phyloP scores from a whole-genome alignment of 1,140 invertebrate species.

The Drosophila carrolli region DNA sequence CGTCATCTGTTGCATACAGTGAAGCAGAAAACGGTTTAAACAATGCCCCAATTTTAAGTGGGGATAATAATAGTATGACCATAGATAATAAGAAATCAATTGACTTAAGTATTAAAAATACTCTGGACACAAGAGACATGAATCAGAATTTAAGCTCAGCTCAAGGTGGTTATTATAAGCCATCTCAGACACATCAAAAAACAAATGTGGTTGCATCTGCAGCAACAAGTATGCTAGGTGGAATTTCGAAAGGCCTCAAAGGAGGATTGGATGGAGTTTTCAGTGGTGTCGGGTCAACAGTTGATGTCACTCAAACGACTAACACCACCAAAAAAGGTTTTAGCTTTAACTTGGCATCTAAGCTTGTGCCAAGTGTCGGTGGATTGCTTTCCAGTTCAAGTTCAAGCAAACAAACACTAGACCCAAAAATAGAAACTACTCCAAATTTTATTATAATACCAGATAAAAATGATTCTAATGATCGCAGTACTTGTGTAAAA shows the following conservation, averaged over 20 bases:
- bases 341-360: constrained; percentile 72
- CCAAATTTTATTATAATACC: constrained; percentile 3
- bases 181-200: constrained; percentile 30
- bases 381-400: constrained; percentile 50
- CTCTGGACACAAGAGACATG: constrained; percentile 5
- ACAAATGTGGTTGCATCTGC: constrained; percentile 38
- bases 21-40: constrained; percentile 15
- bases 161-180: constrained; percentile 52
- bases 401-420: constrained; percentile 12
- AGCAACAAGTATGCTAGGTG: constrained; percentile 63
- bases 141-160: constrained; percentile 13
- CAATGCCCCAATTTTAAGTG: constrained; percentile 6
- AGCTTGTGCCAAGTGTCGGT: constrained; percentile 71
- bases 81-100: not conserved
- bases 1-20: constrained; percentile 44
- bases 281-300: constrained; percentile 50
- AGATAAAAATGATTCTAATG: not conserved
- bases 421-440: constrained; percentile 1
- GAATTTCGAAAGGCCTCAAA: constrained; percentile 76
- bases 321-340: constrained; percentile 59
- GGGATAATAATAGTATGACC: not conserved
- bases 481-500: not conserved
- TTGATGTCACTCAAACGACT: constrained; percentile 19
- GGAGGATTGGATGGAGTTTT: constrained; percentile 74
- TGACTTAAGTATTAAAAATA: constrained; percentile 2